Conservation (phyloP, 2,797 vertebrate genomes). For the Hippocampus kuda region DNA sequence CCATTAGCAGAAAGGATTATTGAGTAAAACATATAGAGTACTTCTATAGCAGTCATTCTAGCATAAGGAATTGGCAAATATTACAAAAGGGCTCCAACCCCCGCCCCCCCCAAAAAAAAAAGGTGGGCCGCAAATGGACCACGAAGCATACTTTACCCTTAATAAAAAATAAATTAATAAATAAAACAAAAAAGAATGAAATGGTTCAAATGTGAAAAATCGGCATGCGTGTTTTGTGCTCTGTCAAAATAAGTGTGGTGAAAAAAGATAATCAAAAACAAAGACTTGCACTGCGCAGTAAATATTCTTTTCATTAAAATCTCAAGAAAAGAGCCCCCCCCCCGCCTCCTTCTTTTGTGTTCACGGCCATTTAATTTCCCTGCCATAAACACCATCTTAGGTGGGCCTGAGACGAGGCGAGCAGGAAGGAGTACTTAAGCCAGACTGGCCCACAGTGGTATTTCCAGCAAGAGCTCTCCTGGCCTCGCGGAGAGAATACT, state of each 20-base stretch:
- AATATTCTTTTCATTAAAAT: slow-evolving; percentile 6
- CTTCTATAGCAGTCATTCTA: background rate
- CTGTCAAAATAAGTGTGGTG: background rate
- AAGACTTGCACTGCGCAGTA: background rate
- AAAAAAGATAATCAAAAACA: background rate
- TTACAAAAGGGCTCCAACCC: background rate
- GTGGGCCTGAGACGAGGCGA: slow-evolving; percentile 10
- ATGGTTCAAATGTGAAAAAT: background rate
- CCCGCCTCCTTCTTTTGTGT: background rate
- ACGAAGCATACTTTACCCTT: background rate
- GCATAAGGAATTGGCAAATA: background rate
- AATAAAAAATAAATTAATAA: background rate
- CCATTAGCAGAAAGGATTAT: slow-evolving; percentile 53
- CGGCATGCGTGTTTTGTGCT: background rate
- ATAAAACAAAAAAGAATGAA: too few species aligned
- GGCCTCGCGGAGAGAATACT: slow-evolving; percentile 47
- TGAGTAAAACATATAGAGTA: slow-evolving; percentile 30
- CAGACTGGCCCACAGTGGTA: slow-evolving; percentile 48
- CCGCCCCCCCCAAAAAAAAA: too few species aligned
- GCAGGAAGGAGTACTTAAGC: slow-evolving; percentile 43
- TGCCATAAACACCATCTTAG: slow-evolving; percentile 36
- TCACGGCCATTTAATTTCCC: slow-evolving; percentile 9
- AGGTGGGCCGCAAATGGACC: too few species aligned
- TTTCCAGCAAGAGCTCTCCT: slow-evolving; percentile 48
- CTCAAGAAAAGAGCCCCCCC: background rate